Base-by-base conservation (phyloP, 1,140 invertebrate species). In the Bombus consobrinus region DNA sequence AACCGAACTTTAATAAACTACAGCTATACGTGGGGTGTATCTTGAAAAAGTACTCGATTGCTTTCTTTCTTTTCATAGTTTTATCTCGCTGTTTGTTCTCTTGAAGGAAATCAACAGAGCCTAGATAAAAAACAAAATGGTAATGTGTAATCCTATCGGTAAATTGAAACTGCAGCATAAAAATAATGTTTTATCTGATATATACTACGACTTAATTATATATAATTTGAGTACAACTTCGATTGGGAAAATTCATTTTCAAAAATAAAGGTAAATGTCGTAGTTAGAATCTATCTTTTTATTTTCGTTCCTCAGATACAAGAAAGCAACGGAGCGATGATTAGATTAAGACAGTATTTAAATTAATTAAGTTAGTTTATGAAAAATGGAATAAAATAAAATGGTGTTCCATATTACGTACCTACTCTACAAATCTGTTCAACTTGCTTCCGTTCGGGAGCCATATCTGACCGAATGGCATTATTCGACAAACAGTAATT, bases 401-500 rank as follows among this genome's bases (percentile, higher is more conserved):
- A n/a, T 13, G 28, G 3, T 5, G 12, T 13, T n/a, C 25, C 59
- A 4, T 28, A 12, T n/a, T 12, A 47, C 57, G 25, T 62, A 4
- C 8, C 10, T 62, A n/a, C 59, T 62, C 12, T n/a, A 81, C 88
- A 92, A 92, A 92, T 92, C 87, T 90, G 91, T 92, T 90, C 74
- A 85, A 89, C 85, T 76, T 84, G 69, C 88, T 91, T 86, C 80
- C 83, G 72, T 53, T 62, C 81, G 85, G 81, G 83, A 83, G 69
- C 73, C 78, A 79, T 77, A 90, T 43, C 68, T 72, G 68, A 84
- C 84, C 82, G 78, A 73, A 72, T 77, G 83, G 87, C 81, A 92
- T 92, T 92, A 91, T 92, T 92, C 86, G 89, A 87, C 89, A 89
- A 91, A 92, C 91, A 91, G 91, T 91, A 92, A 92, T 92, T 92